Conservation (phyloP, 2,888 invertebrate genomes). For the Latrodectus elegans region DNA sequence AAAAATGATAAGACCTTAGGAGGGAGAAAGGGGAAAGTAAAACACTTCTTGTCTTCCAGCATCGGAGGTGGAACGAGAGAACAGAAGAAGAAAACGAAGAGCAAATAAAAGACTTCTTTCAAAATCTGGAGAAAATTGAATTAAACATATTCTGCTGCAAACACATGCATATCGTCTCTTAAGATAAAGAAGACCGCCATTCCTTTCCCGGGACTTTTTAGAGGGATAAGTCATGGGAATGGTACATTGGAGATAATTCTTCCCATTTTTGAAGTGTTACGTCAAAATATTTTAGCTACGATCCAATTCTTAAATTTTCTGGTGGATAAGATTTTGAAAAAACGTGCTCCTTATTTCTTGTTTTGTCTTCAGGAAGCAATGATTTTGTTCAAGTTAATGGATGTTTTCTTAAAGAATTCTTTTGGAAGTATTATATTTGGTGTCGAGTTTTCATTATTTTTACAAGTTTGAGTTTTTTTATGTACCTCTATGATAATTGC, state of each 20-base stretch:
- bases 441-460: too few species aligned
- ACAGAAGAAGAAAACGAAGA: background rate
- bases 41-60: background rate
- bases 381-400: background rate
- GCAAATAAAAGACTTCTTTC: conserved; percentile 7
- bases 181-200: conserved; percentile 9
- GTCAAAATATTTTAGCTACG: conserved; percentile 12
- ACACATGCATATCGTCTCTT: conserved; percentile 14
- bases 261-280: background rate
- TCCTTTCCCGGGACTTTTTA: background rate
- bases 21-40: background rate
- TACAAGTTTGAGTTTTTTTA: too few species aligned
- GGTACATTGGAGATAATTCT: background rate
- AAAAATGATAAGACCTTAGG: conserved; percentile 18
- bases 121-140: conserved; percentile 41
- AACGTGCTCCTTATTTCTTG: background rate
- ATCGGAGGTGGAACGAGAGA: background rate
- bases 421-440: too few species aligned
- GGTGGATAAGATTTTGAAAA: conserved; percentile 36
- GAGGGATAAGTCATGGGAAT: background rate
- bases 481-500: too few species aligned
- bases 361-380: background rate
- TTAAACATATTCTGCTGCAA: conserved; percentile 36
- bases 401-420: background rate
- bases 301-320: conserved; percentile 8